phyloP scores from a whole-genome alignment of 1,140 invertebrate species.

The Cotesia vestalis region DNA sequence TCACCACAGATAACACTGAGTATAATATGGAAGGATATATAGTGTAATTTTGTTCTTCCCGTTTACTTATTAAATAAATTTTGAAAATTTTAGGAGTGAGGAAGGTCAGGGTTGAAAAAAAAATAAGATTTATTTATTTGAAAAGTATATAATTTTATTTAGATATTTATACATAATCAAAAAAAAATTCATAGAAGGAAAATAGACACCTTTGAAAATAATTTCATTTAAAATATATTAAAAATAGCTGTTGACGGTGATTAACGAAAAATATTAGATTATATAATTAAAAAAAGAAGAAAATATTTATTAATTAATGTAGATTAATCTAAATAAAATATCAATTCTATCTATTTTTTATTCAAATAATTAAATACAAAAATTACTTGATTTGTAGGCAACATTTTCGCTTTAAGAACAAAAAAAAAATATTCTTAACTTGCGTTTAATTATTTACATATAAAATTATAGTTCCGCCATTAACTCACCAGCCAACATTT shows the following conservation, averaged over 20 bases:
- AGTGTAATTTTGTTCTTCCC: too few relatives aligned
- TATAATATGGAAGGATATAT: too few relatives aligned
- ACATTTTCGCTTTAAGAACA: slow-evolving; percentile 8
- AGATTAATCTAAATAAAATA: not conserved
- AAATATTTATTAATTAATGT: not conserved
- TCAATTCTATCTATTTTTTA: not conserved
- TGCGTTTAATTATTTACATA: slow-evolving; percentile 1
- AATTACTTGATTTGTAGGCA: slow-evolving; percentile 4
- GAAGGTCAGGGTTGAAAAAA: not conserved
- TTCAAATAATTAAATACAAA: not conserved
- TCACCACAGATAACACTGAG: too few relatives aligned
- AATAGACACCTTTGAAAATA: not conserved
- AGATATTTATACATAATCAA: slow-evolving; percentile 31
- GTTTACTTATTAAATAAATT: too few relatives aligned
- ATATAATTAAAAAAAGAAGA: not conserved
- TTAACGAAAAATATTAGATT: not conserved
- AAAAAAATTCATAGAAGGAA: slow-evolving; percentile 13
- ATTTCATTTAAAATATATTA: slow-evolving; percentile 8
- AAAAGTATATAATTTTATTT: slow-evolving; percentile 39
- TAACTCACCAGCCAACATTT: slow-evolving; percentile 9
- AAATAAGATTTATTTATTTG: slow-evolving; percentile 13
- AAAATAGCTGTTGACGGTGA: slow-evolving; percentile 10
- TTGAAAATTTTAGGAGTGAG: too few relatives aligned
- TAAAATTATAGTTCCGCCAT: not conserved
- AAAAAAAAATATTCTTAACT: not conserved